Evolutionary conservation across 2,888 invertebrate species (phyloP).

Genomic region (Andrena trimmerana): DNA sequence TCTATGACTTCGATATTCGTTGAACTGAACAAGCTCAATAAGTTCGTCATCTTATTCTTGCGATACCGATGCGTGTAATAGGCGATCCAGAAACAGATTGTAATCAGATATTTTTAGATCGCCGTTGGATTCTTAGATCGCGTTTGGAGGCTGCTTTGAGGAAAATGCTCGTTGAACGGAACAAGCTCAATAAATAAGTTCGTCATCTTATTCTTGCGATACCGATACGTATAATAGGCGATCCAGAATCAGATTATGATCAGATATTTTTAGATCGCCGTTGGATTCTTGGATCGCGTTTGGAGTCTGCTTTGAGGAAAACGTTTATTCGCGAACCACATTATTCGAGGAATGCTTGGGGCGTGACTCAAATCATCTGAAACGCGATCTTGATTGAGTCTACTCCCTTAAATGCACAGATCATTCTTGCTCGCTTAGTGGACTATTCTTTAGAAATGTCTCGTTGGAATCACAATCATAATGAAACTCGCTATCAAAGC

Average conservation of each 20-base stretch:
- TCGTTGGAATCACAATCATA: no score
- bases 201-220: neutral
- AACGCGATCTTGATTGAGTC: constrained; percentile 1
- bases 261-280: neutral
- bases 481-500: no score
- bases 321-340: neutral
- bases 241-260: neutral
- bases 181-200: neutral
- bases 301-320: neutral
- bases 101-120: neutral
- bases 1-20: neutral
- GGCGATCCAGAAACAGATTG: neutral
- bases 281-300: neutral
- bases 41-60: neutral
- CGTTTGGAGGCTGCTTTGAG: neutral
- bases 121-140: neutral
- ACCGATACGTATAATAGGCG: neutral
- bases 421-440: neutral
- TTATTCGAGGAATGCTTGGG: neutral
- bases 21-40: neutral
- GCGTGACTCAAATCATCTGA: constrained; percentile 5
- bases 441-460: neutral
- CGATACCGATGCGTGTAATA: neutral
- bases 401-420: neutral
- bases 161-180: neutral